Conservation (phyloP, 2,888 invertebrate species). For the Entomobrya multifasciata region DNA sequence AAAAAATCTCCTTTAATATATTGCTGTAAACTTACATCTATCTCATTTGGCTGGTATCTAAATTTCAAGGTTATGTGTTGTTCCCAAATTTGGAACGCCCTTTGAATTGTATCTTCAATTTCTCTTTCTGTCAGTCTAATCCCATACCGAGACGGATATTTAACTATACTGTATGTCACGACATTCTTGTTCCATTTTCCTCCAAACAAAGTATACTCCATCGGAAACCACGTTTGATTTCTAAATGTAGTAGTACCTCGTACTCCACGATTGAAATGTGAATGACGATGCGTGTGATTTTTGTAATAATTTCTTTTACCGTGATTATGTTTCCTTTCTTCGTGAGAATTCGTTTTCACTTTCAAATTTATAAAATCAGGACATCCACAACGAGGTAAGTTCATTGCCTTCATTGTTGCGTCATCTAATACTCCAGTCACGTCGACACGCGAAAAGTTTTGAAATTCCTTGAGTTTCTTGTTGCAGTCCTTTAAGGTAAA, state of each 20-base stretch:
- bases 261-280: background rate
- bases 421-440: conserved; percentile 74
- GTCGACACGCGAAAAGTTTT: conserved; percentile 73
- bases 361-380: conserved; percentile 68
- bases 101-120: conserved; percentile 67
- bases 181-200: conserved; percentile 68
- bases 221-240: conserved; percentile 57
- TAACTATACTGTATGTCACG: conserved; percentile 70
- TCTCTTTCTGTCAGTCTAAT: conserved; percentile 48
- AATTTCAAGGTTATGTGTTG: conserved; percentile 73
- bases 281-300: conserved; percentile 18
- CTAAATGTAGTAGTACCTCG: background rate
- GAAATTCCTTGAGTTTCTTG: conserved; percentile 74
- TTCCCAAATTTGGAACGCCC: conserved; percentile 75
- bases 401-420: conserved; percentile 77
- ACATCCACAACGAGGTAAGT: conserved; percentile 77
- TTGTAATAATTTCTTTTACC: background rate
- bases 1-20: too few species aligned
- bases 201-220: conserved; percentile 58
- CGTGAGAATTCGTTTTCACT: conserved; percentile 8
- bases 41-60: conserved; percentile 53
- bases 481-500: conserved; percentile 65
- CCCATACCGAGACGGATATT: conserved; percentile 58
- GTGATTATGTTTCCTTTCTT: background rate
- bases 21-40: conserved; percentile 42